Evolutionary conservation across 2,888 invertebrate genomes (phyloP).

Genomic region (Drosophila nigricruria): DNA sequence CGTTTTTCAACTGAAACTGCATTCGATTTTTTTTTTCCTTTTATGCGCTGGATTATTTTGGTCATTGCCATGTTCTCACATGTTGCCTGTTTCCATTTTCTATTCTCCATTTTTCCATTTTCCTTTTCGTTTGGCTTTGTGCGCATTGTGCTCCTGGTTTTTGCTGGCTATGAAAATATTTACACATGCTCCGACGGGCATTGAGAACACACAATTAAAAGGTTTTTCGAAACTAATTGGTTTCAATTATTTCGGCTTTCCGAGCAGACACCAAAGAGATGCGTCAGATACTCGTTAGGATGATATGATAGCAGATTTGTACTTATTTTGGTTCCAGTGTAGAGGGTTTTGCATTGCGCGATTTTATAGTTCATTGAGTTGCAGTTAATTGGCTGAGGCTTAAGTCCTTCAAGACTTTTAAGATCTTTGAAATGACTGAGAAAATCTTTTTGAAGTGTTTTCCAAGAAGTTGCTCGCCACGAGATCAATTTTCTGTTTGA

Average conservation of each 20-base stretch:
- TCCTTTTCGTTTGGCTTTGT: conserved; percentile 22
- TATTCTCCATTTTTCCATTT: conserved; percentile 20
- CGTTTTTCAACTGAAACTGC: conserved; percentile 55
- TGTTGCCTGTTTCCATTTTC: conserved; percentile 43
- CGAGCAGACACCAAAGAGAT: conserved; percentile 64
- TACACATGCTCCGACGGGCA: conserved; percentile 66
- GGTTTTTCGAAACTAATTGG: conserved; percentile 81
- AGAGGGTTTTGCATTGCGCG: conserved; percentile 68
- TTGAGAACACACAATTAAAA: conserved; percentile 76
- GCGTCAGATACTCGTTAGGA: conserved; percentile 38
- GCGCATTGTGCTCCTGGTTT: conserved; percentile 49
- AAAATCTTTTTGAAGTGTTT: conserved; percentile 11
- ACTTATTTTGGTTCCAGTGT: background rate
- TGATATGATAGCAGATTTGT: conserved; percentile 40
- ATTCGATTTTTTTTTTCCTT: conserved; percentile 40
- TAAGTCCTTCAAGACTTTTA: background rate
- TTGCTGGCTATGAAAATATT: conserved; percentile 72
- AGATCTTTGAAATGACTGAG: conserved; percentile 27
- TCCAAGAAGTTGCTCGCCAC: conserved; percentile 2
- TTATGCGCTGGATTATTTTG: conserved; percentile 70
- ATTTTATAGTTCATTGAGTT: conserved; percentile 70
- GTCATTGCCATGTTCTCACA: conserved; percentile 81
- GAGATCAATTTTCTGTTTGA: background rate
- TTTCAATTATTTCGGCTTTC: conserved; percentile 78
- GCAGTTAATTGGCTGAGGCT: conserved; percentile 72